A percentile compares a stretch with the other conserved stretches of the same genome.
phyloP scores from a whole-genome alignment of 2,113 vertebrate genomes.

The Glaucomys volans region DNA sequence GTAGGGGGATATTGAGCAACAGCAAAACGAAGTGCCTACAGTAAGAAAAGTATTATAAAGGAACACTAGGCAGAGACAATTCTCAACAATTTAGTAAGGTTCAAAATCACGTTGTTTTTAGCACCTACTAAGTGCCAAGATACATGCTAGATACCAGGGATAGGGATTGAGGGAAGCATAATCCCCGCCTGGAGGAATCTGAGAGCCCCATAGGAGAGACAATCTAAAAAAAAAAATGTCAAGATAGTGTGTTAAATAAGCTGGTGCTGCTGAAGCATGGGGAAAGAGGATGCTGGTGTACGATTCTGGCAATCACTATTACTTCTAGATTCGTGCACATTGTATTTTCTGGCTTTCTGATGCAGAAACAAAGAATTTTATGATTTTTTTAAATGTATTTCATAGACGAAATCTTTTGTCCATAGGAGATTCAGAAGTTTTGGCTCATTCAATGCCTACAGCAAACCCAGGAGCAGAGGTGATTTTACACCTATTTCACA shows the following conservation, averaged over 20 bases:
- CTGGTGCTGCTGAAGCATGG: no score
- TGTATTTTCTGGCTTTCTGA: neutral
- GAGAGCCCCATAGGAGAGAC: neutral
- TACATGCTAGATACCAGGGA: neutral
- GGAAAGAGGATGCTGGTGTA: neutral
- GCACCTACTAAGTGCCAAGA: neutral
- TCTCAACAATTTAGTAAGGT: neutral
- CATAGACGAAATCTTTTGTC: neutral
- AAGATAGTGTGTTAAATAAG: neutral
- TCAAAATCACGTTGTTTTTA: neutral
- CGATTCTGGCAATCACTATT: fast-evolving
- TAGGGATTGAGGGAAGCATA: neutral
- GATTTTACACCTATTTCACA: no score
- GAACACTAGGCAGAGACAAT: neutral
- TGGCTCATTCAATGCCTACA: neutral
- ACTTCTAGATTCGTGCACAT: neutral
- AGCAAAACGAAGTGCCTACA: neutral
- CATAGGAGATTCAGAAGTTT: neutral
- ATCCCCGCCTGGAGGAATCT: neutral
- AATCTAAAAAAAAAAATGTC: neutral
- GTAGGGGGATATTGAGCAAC: neutral
- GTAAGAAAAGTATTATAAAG: neutral
- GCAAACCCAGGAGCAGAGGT: neutral
- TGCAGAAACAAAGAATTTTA: neutral
- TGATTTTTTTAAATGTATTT: neutral